phyloP scores from a whole-genome alignment of 2,113 vertebrate genomes.

The Pholis gunnellus region DNA sequence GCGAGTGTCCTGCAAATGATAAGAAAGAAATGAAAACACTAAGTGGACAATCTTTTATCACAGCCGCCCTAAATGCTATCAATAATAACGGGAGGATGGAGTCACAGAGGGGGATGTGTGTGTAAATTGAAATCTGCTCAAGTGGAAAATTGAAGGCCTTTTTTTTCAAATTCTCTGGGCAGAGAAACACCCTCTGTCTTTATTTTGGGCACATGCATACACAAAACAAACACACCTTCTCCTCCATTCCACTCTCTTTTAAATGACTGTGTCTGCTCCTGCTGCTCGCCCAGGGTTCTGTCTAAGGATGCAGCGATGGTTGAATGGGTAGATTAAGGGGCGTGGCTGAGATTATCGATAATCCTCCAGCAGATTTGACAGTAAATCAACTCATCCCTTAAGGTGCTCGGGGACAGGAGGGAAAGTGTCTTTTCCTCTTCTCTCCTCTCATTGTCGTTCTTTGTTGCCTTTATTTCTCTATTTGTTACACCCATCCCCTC shows the following conservation, averaged over 20 bases:
- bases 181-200: slow-evolving; percentile 53
- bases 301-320: slow-evolving; percentile 31
- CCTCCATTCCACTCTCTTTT: slow-evolving; percentile 35
- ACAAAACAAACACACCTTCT: slow-evolving; percentile 61
- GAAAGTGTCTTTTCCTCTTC: slow-evolving; percentile 58
- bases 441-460: slow-evolving; percentile 1
- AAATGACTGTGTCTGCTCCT: slow-evolving; percentile 33
- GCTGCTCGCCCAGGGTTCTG: slow-evolving; percentile 16
- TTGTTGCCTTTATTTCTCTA: slow-evolving; percentile 28
- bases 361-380: slow-evolving; percentile 74
- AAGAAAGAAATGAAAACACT: slow-evolving; percentile 53
- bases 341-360: slow-evolving; percentile 76
- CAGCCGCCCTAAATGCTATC: slow-evolving; percentile 69
- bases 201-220: slow-evolving; percentile 41
- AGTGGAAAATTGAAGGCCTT: slow-evolving; percentile 80
- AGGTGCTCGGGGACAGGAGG: slow-evolving; percentile 55
- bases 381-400: slow-evolving; percentile 79
- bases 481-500: slow-evolving; percentile 21
- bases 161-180: slow-evolving; percentile 58
- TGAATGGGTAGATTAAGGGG: slow-evolving; percentile 56
- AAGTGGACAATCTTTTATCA: slow-evolving; percentile 68
- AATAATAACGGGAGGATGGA: slow-evolving; percentile 65
- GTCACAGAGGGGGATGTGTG: slow-evolving; percentile 53
- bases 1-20: slow-evolving; percentile 21
- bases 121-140: slow-evolving; percentile 78